Evolutionary conservation across 2,888 invertebrate genomes (phyloP), one percentile per base, ranked within the genome.

Genomic region (Macaria notata): DNA sequence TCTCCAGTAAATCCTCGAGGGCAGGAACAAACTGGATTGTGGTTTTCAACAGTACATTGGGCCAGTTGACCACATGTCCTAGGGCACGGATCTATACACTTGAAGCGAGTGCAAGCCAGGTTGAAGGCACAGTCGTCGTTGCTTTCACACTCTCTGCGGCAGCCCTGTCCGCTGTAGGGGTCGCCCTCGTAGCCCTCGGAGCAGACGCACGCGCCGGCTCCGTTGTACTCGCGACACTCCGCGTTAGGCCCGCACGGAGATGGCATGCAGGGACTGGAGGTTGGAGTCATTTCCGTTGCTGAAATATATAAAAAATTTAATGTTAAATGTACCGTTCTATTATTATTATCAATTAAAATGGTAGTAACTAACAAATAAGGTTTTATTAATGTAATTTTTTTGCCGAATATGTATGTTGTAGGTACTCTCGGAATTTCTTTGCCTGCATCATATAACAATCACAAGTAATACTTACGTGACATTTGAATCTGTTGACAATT

Each of bases 161-260:
- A 96, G 55, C 93, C 96, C 55, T 90, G 88, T 42, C 92, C 87
- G 71, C 95, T 95, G 70, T 97, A 97, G 0, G 97, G 96, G 84
- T 97, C 96, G 38, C 97, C 97, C 70, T 95, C 94, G 69, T 94
- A 96, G 31, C 96, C 96, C 54, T 94, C 92, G 4, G 94, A 94
- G 75, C 97, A 97, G 33, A 94, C 93, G 75, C 97, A 98, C 41
- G 97, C 96, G n/a, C 96, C 96, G 0, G 97, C 96, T 8, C 95
- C 95, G 71, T 96, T 96, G 64, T 94, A 92, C 82, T 96, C 96
- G 5, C 96, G 93, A 71, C 96, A 97, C 82, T 96, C 95, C 3
- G 97, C 96, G 71, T 96, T 96, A 4, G 95, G 95, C 42, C 97
- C 97, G 76, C 97, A 97, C 2, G 97, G 97, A 56, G 96, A 95